phyloP scores from a whole-genome alignment of 1,140 invertebrate species.

The Polypedilum vanderplanki region DNA sequence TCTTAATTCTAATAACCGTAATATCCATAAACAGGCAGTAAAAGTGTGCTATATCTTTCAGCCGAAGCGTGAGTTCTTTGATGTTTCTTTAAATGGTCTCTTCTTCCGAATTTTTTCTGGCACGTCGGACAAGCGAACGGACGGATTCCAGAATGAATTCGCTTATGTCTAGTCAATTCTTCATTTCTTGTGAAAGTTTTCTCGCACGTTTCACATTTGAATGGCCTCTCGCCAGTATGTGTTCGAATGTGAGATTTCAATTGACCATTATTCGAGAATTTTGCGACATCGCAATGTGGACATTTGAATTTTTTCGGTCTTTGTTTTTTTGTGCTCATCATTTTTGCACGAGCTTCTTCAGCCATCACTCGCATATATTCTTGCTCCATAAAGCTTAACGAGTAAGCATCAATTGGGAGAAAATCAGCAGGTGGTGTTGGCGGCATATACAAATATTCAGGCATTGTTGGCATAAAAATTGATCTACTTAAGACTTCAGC shows the following conservation, averaged over 20 bases:
- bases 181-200: conserved; percentile 91
- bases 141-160: conserved; percentile 78
- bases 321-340: conserved; percentile 60
- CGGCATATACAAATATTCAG: conserved; percentile 35
- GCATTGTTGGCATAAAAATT: conserved; percentile 36
- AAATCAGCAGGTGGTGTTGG: conserved; percentile 31
- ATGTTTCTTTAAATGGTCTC: conserved; percentile 83
- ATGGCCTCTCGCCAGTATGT: conserved; percentile 83
- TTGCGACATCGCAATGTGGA: conserved; percentile 74
- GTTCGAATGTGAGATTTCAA: conserved; percentile 85
- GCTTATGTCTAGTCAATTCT: conserved; percentile 82
- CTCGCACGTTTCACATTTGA: conserved; percentile 77
- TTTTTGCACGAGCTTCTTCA: conserved; percentile 57
- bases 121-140: conserved; percentile 74
- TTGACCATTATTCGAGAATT: conserved; percentile 87
- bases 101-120: conserved; percentile 79
- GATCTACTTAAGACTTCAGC: conserved; percentile 31
- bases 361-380: conserved; percentile 58
- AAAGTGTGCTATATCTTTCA: conserved; percentile 1
- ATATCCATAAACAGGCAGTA: conserved; percentile 26
- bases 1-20: neutral
- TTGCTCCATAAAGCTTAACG: conserved; percentile 48
- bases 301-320: conserved; percentile 84
- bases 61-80: conserved; percentile 56
- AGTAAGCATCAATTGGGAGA: conserved; percentile 37